Evolutionary conservation across 2,888 invertebrate species (phyloP), one percentile per base, ranked within the genome.

Genomic region (Apomyelois bistriatella): DNA sequence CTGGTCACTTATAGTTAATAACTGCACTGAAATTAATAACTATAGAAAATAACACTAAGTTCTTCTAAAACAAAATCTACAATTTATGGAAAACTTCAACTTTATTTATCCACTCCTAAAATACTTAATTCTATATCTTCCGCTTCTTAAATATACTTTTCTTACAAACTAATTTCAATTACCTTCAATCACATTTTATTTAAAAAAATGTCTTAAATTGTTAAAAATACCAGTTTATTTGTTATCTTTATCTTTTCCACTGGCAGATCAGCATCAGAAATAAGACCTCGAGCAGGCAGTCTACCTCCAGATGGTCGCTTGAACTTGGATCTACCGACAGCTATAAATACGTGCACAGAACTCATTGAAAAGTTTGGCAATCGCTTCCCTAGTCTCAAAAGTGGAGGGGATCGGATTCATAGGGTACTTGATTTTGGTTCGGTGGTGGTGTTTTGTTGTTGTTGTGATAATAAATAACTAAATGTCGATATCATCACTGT

Each of bases 351-450:
- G 8, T 87, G 84, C 62, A 71, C 80, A 1, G 88, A 87, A 1
- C 61, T 92, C 50, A 81, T 92, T 52, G 92, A 92, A 70, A 91
- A 75, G 65, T 78, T 92, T 54, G 90, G 91, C 54, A 88, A 85
- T 61, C 74, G 77, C 1, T 87, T 90, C 51, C 89, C 89, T 1
- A 75, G 70, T 42, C 72, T 93, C 55, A 92, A 85, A 71, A 92
- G 91, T 58, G 87, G 90, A 58, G 88, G 92, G 42, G 93, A 93
- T 62, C 89, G 84, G 68, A 84, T 93, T 43, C 92, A 93, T 61
- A 91, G 92, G 93, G 93, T 93, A 93, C 68, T 62, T 51, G 8
- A 37, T 58, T 56, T 15, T 48, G 1, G 48, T 58, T 59, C 61
- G 59, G 57, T 62, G 61, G 59, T 71, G 61, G 64, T 56, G 2